phyloP scores from a whole-genome alignment of 2,113 vertebrate genomes.

The Platysteira castanea region DNA sequence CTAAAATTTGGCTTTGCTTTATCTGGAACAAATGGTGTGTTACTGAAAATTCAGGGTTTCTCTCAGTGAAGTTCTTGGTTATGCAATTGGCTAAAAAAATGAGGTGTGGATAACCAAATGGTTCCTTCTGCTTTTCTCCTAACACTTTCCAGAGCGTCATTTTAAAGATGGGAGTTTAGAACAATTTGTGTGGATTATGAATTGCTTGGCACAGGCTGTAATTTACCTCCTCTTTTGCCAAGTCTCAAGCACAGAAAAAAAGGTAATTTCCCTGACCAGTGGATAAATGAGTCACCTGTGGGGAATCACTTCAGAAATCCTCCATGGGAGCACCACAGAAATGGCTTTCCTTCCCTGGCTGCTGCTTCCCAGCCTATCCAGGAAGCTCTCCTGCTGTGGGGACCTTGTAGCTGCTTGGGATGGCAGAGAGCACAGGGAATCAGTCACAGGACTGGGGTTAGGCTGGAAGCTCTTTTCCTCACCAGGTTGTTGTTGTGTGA shows the following conservation, averaged over 20 bases:
- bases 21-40: neutral
- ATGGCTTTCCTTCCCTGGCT: neutral
- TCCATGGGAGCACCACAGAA: neutral
- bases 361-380: rapidly evolving
- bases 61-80: neutral
- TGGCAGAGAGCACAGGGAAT: neutral
- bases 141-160: rapidly evolving
- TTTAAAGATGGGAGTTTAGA: neutral
- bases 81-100: neutral
- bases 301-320: neutral
- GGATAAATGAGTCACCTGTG: neutral
- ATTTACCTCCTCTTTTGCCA: neutral
- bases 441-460: neutral
- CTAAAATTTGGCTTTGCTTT: neutral
- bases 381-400: neutral
- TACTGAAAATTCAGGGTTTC: neutral
- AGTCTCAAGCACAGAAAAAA: neutral
- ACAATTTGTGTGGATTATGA: neutral
- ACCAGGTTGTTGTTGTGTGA: neutral
- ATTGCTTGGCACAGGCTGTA: neutral
- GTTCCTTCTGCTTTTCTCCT: neutral
- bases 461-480: neutral
- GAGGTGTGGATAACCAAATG: neutral
- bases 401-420: neutral
- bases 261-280: neutral